Evolutionary conservation across 2,888 invertebrate genomes (phyloP).

Genomic region (Mycogona germanica): DNA sequence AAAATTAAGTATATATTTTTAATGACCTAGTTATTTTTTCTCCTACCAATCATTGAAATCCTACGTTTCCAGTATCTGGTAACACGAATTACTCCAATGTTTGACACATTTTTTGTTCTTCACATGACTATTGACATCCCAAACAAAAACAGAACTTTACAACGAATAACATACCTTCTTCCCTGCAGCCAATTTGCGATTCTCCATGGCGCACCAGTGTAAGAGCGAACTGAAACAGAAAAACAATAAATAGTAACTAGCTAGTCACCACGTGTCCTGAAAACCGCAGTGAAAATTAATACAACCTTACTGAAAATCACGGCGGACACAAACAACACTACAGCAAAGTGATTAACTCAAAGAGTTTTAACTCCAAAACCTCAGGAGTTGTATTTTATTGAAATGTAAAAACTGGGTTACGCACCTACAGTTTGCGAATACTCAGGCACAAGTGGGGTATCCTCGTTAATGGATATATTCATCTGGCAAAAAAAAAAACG

Average conservation of each 20-base stretch:
- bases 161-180: slow-evolving; percentile 13
- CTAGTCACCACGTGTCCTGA: too few relatives aligned
- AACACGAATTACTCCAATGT: too few relatives aligned
- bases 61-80: too few relatives aligned
- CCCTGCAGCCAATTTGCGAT: slow-evolving; percentile 17
- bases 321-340: background rate
- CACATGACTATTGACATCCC: too few relatives aligned
- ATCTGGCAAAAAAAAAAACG: slow-evolving; percentile 3
- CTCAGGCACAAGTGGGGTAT: slow-evolving; percentile 3
- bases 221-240: slow-evolving; percentile 11
- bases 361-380: too few relatives aligned
- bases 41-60: too few relatives aligned
- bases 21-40: too few relatives aligned
- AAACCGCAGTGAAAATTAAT: too few relatives aligned
- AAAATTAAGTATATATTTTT: too few relatives aligned
- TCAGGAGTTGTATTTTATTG: too few relatives aligned
- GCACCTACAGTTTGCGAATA: slow-evolving; percentile 8
- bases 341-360: too few relatives aligned
- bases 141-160: background rate
- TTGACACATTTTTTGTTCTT: too few relatives aligned
- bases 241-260: background rate
- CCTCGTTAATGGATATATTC: background rate
- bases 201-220: slow-evolving; percentile 14
- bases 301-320: background rate
- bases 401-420: background rate